Evolutionary conservation across 2,113 vertebrate species (phyloP).

Genomic region (Dunckerocampus dactyliophorus): DNA sequence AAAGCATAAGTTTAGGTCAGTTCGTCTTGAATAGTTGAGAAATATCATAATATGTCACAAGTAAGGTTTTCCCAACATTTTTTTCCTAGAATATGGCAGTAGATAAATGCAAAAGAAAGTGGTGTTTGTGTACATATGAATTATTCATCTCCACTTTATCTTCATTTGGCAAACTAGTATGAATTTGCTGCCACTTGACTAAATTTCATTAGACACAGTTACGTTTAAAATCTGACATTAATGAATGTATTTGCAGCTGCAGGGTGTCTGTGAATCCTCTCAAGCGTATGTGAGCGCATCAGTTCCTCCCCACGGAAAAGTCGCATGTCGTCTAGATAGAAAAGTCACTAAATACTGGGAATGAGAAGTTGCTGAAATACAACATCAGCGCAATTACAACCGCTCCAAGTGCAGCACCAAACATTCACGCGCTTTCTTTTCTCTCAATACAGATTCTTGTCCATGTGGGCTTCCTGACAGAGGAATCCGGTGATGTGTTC

Average conservation of each 20-base stretch:
- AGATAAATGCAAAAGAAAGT: too few relatives aligned
- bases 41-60: too few relatives aligned
- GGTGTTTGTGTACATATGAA: too few relatives aligned
- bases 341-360: not conserved
- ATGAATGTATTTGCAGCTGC: conserved; percentile 11
- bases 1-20: too few relatives aligned
- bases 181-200: not conserved
- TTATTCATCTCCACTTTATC: too few relatives aligned
- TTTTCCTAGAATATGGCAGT: too few relatives aligned
- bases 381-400: not conserved
- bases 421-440: not conserved
- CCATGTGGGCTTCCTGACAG: conserved; percentile 94
- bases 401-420: not conserved
- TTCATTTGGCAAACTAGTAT: not conserved
- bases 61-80: too few relatives aligned
- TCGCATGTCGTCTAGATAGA: not conserved
- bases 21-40: too few relatives aligned
- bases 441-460: conserved; percentile 80
- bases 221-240: conserved; percentile 17
- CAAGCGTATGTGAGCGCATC: conserved; percentile 9
- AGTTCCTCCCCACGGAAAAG: not conserved
- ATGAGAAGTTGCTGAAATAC: not conserved
- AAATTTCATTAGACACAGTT: conserved; percentile 14
- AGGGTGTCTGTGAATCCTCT: conserved; percentile 9
- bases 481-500: conserved; percentile 96